These are phyloP conservation scores for Temnothorax longispinosus DNA, from an alignment of 1,140 invertebrate species.

Conservation along the genomic window DNA sequence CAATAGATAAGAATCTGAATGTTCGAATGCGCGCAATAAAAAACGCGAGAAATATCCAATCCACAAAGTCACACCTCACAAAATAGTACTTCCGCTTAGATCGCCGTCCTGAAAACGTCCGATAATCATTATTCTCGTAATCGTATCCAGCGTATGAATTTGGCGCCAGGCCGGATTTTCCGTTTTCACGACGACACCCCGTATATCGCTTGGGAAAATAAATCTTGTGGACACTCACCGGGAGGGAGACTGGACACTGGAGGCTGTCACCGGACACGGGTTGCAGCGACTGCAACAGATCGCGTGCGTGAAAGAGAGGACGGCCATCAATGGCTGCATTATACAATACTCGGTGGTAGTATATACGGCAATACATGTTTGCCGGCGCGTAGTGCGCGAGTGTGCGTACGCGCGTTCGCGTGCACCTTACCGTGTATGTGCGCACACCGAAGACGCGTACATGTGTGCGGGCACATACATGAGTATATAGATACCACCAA, in stretches of 20 bases:
- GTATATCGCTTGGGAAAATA: constrained; percentile 84
- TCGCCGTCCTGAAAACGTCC: constrained; percentile 9
- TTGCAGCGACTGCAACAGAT: constrained; percentile 83
- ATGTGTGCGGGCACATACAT: background rate
- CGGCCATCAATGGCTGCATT: constrained; percentile 85
- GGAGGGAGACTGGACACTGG: constrained; percentile 84
- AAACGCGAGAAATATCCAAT: constrained; percentile 10
- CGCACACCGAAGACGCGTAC: constrained; percentile 27
- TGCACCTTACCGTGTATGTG: constrained; percentile 35
- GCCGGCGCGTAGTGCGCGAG: constrained; percentile 35
- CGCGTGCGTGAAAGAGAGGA: constrained; percentile 84
- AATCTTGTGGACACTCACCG: constrained; percentile 84
- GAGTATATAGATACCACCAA: constrained; percentile 26
- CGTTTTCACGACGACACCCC: constrained; percentile 78
- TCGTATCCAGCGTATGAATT: constrained; percentile 20
- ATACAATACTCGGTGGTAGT: constrained; percentile 77
- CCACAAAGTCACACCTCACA: constrained; percentile 47
- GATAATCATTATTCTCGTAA: constrained; percentile 18
- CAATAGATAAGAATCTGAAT: background rate
- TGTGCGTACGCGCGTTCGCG: constrained; percentile 65
- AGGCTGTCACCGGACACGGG: constrained; percentile 84
- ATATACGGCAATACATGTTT: constrained; percentile 39
- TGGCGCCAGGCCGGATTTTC: constrained; percentile 32
- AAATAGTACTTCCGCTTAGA: constrained; percentile 26
- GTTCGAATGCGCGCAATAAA: background rate